Evolutionary conservation across 2,797 vertebrate species (phyloP), one percentile per base, ranked within the genome.

Genomic region (Phaenicophaeus curvirostris): DNA sequence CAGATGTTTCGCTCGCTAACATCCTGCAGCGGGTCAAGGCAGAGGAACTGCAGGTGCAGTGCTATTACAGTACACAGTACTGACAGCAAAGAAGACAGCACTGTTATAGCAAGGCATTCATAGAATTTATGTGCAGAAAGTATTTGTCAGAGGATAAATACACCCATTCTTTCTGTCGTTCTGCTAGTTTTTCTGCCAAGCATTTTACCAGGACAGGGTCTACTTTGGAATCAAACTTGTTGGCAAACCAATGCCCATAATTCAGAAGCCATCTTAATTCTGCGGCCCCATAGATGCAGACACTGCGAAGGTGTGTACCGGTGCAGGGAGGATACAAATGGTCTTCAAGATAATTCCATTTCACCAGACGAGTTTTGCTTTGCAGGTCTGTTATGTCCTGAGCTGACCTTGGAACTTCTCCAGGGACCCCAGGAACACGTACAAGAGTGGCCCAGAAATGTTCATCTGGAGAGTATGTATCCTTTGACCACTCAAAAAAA

Each of bases 401-500:
- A 31, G 98, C 94, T 1, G 98, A 96, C 74, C 98, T 97, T 62
- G 97, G 94, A 79, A 99, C 93, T 90, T 98, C 98, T 9, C 99
- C 99, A 9, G 99, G 99, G 8, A 98, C 97, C 6, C 98, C 98
- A 2, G 99, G 98, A 4, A 99, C 85, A 59, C 99, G 97, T 61
- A 98, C 98, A 54, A 99, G 97, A 5, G 98, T 98, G 62, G 99
- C 99, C 99, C 99, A 99, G 90, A 99, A 99, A 93, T 99, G 99
- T 89, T 99, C 99, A 83, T 99, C 99, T 0, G 99, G 99, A 13
- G 99, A 99, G 96, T 99, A 99, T 0, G 99, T 99, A 95, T 99
- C 99, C 85, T 97, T 97, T 14, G 98, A 99, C 99, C 99, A 99
- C 13, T 97, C 94, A 44, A 99, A 98, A 87, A 99, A 99, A 91